Conservation (phyloP, 2,113 vertebrate species). For the Archilochus colubris region DNA sequence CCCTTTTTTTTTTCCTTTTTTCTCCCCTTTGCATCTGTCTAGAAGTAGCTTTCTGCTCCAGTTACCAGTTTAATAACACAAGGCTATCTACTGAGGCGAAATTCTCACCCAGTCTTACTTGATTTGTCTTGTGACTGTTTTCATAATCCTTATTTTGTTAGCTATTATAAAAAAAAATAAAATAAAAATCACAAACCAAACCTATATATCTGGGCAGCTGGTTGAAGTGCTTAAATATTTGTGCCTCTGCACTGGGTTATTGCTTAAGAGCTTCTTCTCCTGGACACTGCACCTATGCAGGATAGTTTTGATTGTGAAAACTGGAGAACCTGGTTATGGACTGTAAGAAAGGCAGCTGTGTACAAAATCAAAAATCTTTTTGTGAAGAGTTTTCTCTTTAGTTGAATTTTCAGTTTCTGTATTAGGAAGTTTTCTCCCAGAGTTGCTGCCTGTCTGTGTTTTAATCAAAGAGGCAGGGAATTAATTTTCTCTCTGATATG, state of each 20-base stretch:
- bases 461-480: not conserved
- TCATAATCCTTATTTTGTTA: not conserved
- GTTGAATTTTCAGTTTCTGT: not conserved
- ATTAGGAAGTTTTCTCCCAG: not conserved
- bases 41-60: conserved; percentile 59
- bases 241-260: not conserved
- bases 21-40: conserved; percentile 36
- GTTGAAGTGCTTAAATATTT: not conserved
- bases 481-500: not conserved
- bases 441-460: not conserved
- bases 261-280: not conserved
- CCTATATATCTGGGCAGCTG: not conserved
- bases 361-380: not conserved
- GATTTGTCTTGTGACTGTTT: conserved; percentile 6
- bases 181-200: too few relatives aligned
- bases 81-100: not conserved
- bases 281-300: not conserved
- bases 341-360: not conserved
- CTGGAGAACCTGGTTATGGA: not conserved
- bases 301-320: not conserved
- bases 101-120: conserved; percentile 6
- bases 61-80: conserved; percentile 37
- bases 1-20: not conserved
- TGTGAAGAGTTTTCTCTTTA: not conserved
- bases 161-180: not conserved